A percentile compares a stretch with the other conserved stretches of the same genome.
phyloP scores from a whole-genome alignment of 1,140 invertebrate species.

The Caenorhabditis inopinata region DNA sequence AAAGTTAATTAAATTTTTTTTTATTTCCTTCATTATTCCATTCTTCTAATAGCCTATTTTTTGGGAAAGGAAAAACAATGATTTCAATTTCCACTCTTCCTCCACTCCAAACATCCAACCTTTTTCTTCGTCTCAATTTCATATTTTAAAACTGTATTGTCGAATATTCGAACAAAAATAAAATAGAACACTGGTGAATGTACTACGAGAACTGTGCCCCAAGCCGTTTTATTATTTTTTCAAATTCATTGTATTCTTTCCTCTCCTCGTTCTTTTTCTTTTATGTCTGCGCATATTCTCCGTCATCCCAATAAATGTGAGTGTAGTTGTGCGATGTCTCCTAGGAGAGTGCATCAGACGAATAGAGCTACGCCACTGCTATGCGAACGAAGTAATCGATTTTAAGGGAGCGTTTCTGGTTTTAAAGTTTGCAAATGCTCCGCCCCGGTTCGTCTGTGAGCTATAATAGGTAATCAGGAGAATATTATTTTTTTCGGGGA shows the following conservation, averaged over 20 bases:
- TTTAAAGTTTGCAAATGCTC: background rate
- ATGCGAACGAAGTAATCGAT: background rate
- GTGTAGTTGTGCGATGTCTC: background rate
- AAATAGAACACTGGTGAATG: conserved; percentile 19
- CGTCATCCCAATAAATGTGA: background rate
- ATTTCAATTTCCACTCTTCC: background rate
- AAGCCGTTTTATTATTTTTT: too few relatives aligned
- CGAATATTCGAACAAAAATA: background rate
- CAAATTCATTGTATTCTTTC: too few relatives aligned
- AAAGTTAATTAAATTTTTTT: background rate
- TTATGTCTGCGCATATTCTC: background rate
- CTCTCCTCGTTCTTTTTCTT: background rate
- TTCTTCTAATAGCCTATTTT: too few relatives aligned
- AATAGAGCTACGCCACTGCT: background rate
- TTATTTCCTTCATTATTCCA: background rate
- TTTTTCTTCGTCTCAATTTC: background rate
- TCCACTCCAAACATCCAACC: too few relatives aligned
- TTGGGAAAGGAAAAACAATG: too few relatives aligned
- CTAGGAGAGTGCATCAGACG: conserved; percentile 6
- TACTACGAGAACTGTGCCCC: too few relatives aligned
- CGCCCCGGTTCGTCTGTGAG: conserved; percentile 8
- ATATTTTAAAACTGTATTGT: conserved; percentile 5
- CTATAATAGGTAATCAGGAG: conserved; percentile 18
- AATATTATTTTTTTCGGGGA: background rate
- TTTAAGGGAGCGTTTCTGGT: background rate